Evolutionary conservation across 1,140 invertebrate genomes (phyloP).

Genomic region (Zaprionus tsacasi): DNA sequence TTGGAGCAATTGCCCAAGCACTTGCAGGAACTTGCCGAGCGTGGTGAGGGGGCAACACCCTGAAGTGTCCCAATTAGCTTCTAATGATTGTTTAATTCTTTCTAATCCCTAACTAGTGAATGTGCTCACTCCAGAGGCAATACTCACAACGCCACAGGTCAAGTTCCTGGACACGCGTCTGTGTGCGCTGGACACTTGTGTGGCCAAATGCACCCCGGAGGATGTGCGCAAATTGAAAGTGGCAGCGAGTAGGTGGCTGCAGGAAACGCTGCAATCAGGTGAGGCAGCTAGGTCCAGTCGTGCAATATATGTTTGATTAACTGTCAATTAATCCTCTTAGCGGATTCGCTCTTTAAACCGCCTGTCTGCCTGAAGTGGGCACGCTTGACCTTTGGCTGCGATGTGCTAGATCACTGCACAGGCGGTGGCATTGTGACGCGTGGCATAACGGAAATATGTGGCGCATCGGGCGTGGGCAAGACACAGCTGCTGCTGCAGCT

Average conservation of each 20-base stretch:
- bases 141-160: conserved; percentile 57
- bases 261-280: conserved; percentile 56
- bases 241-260: conserved; percentile 74
- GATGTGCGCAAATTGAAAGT: conserved; percentile 75
- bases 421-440: conserved; percentile 89
- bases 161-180: conserved; percentile 60
- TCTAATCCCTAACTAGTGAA: conserved; percentile 43
- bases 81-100: conserved; percentile 33
- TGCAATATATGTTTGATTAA: not conserved
- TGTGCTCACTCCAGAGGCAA: conserved; percentile 59
- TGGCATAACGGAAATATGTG: conserved; percentile 93
- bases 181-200: conserved; percentile 39
- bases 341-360: conserved; percentile 60
- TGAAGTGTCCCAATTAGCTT: conserved; percentile 22
- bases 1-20: conserved; percentile 62
- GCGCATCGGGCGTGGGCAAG: conserved; percentile 93
- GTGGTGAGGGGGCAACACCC: conserved; percentile 46
- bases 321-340: conserved; percentile 22
- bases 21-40: conserved; percentile 54
- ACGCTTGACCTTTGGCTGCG: conserved; percentile 87
- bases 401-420: conserved; percentile 86
- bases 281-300: not conserved
- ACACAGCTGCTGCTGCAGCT: conserved; percentile 93
- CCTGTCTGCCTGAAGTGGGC: conserved; percentile 72
- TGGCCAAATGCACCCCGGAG: conserved; percentile 61